phyloP scores from a whole-genome alignment of 2,888 invertebrate genomes.

The Eristalis pertinax region DNA sequence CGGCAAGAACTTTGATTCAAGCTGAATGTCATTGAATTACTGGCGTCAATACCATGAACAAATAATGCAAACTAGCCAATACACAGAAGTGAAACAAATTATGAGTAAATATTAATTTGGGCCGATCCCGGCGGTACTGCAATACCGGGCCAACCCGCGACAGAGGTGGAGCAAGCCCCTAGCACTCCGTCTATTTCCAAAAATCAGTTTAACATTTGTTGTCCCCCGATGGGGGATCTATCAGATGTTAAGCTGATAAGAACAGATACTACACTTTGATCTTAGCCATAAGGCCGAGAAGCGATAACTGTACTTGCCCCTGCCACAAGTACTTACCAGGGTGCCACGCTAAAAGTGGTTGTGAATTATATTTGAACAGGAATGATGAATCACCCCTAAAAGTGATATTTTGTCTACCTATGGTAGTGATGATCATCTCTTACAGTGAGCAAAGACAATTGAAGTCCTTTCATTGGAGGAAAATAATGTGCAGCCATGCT shows the following conservation, averaged over 20 bases:
- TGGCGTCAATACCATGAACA: too few relatives aligned
- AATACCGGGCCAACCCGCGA: slow-evolving; percentile 87
- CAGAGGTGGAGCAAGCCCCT: slow-evolving; percentile 86
- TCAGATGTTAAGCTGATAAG: slow-evolving; percentile 88
- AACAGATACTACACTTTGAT: slow-evolving; percentile 86
- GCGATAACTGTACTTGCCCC: slow-evolving; percentile 77
- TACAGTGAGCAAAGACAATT: too few relatives aligned
- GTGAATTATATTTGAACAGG: background rate
- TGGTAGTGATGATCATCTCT: background rate
- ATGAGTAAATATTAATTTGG: slow-evolving; percentile 72
- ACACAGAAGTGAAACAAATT: too few relatives aligned
- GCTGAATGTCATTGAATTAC: too few relatives aligned
- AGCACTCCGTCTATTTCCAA: slow-evolving; percentile 83
- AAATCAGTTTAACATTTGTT: slow-evolving; percentile 84
- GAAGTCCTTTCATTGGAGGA: too few relatives aligned
- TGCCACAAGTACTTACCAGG: background rate
- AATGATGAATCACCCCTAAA: background rate
- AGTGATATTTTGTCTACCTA: background rate
- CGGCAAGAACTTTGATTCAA: too few relatives aligned
- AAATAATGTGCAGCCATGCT: too few relatives aligned
- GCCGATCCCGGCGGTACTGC: slow-evolving; percentile 85
- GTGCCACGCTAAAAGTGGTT: background rate
- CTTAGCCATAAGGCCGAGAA: slow-evolving; percentile 84
- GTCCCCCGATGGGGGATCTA: slow-evolving; percentile 83
- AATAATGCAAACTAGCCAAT: too few relatives aligned